Base-by-base conservation (phyloP, 2,888 invertebrate species). In the Troides oblongomaculatus region DNA sequence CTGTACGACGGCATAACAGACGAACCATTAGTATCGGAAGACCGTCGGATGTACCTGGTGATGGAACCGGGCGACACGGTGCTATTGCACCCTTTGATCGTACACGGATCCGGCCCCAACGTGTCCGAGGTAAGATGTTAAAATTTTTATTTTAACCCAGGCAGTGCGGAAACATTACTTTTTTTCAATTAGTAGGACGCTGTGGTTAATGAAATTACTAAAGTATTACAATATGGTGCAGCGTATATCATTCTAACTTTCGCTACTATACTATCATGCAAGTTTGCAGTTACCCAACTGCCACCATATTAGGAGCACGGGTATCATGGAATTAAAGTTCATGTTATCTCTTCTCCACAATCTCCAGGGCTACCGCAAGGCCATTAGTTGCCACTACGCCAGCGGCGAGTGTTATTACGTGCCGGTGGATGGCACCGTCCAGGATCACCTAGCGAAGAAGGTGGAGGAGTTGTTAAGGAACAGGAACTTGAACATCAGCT, bases 1-100 rank as follows among this genome's bases (percentile, higher is more conserved):
- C 7, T 70, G 1, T 97, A 96, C 84, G 95, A 96, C 84, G 96
- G 96, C 0, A 87, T 94, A 2, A 75, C 86, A 59, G 89, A 92
- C 6, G 84, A 89, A 58, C 67, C 80, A 1, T 70, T 87, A 14
- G 93, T 94, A 0, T 81, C 84, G 0, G 61, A 72, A 2, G 71
- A 74, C 4, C 68, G 74, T 50, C 90, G 93, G 72, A 84, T 95
- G 0, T 89, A 95, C 76, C 89, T 97, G 17, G 94, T 94, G 74
- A 97, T 97, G 97, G 94, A 95, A 66, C 95, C 96, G 14, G 97
- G 97, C 0, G 98, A 98, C 83, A 97, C 97, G 0, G 95, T 97
- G 17, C 96, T 98, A 89, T 97, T 98, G 84, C 97, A 97, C 87
- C 97, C 97, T 0, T 82, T 96, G n/a, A 85, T 98, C 14, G 93